A percentile compares a stretch with the other conserved stretches of the same genome.
Evolutionary conservation across 2,113 vertebrate genomes (phyloP).

Genomic region (Anolis sagrei): DNA sequence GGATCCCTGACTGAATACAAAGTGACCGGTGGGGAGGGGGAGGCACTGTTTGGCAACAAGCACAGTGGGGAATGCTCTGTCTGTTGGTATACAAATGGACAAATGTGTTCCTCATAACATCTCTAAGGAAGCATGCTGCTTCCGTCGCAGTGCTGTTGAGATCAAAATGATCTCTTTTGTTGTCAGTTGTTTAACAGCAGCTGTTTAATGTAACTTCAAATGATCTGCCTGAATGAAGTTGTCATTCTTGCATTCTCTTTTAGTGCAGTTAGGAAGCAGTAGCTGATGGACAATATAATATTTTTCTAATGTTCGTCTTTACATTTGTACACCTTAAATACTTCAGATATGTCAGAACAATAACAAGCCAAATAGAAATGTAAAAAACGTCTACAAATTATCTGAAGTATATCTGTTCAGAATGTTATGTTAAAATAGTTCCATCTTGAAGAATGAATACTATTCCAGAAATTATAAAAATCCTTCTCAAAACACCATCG

Average conservation of each 20-base stretch:
- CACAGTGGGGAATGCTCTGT: constrained; percentile 71
- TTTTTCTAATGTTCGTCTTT: constrained; percentile 40
- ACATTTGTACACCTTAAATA: constrained; percentile 45
- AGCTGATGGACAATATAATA: constrained; percentile 41
- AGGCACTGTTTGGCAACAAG: constrained; percentile 81
- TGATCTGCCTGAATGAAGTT: constrained; percentile 79
- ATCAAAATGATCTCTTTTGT: constrained; percentile 73
- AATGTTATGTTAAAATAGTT: constrained; percentile 9
- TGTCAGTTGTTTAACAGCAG: constrained; percentile 79
- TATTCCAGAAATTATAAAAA: constrained; percentile 33
- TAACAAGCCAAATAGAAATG: constrained; percentile 9
- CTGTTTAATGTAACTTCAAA: constrained; percentile 81
- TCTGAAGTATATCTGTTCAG: constrained; percentile 20
- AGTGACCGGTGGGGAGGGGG: constrained; percentile 72
- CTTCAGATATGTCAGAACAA: constrained; percentile 33
- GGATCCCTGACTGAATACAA: constrained; percentile 76
- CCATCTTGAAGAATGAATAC: constrained; percentile 15
- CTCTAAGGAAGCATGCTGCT: constrained; percentile 64
- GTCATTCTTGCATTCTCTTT: constrained; percentile 76
- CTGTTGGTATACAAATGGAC: constrained; percentile 75
- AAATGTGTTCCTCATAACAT: constrained; percentile 72
- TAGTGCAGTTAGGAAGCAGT: constrained; percentile 66
- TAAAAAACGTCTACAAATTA: constrained; percentile 19
- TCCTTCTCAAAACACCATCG: not conserved
- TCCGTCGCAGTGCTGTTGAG: constrained; percentile 61